phyloP scores from a whole-genome alignment of 2,888 invertebrate genomes.

The Orgyia antiqua region DNA sequence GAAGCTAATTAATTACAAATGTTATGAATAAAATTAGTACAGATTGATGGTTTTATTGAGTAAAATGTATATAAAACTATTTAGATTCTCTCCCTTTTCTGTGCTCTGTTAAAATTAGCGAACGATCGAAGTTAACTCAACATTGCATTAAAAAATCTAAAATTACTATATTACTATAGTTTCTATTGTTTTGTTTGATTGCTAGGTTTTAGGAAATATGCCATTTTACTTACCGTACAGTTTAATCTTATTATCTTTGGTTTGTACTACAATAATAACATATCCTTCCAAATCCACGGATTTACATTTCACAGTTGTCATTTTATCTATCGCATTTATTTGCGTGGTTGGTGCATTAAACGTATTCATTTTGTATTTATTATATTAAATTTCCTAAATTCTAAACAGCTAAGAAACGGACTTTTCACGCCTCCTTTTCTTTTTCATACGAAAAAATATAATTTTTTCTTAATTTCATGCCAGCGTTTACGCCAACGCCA shows the following conservation, averaged over 20 bases:
- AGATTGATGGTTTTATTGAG: not conserved
- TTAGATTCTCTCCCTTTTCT: too few species aligned
- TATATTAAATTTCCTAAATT: conserved; percentile 23
- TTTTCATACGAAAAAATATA: conserved; percentile 15
- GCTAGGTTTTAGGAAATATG: too few species aligned
- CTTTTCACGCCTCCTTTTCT: conserved; percentile 18
- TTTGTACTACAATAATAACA: conserved; percentile 95
- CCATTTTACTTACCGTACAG: conserved; percentile 90
- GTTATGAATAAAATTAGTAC: not conserved
- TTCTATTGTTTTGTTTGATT: too few species aligned
- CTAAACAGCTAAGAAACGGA: conserved; percentile 29
- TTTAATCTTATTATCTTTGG: conserved; percentile 95
- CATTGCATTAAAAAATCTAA: too few species aligned
- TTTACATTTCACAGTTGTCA: conserved; percentile 73
- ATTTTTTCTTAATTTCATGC: conserved; percentile 39
- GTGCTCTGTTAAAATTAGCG: too few species aligned
- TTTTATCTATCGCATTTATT: conserved; percentile 67
- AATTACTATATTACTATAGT: too few species aligned
- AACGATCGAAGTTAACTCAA: too few species aligned
- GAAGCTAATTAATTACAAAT: not conserved
- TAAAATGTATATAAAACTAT: too few species aligned
- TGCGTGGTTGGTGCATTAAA: conserved; percentile 71
- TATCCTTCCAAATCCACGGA: conserved; percentile 95
- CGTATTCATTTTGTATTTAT: conserved; percentile 59
- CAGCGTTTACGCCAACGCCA: conserved; percentile 73